These are phyloP conservation scores for Zaprionus ornatus DNA, from an alignment of 1,140 invertebrate species.

Conservation along the genomic window DNA sequence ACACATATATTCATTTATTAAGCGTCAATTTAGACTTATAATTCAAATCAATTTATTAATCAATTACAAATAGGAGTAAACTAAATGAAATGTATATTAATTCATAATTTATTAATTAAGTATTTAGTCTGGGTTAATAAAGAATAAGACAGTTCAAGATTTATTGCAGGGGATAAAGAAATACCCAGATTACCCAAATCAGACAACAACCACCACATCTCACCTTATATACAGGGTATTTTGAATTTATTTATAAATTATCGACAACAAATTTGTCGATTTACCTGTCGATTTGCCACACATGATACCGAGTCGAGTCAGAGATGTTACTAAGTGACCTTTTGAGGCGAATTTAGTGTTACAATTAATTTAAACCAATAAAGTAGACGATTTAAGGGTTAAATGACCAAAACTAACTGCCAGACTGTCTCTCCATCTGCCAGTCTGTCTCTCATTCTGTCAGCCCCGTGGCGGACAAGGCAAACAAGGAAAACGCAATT, in stretches of 20 bases:
- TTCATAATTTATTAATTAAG: too few species aligned
- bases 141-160: too few species aligned
- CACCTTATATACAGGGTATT: not conserved
- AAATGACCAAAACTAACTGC: slow-evolving; percentile 31
- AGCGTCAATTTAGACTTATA: too few species aligned
- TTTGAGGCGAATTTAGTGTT: slow-evolving; percentile 22
- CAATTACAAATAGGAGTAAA: too few species aligned
- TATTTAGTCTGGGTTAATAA: too few species aligned
- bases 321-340: slow-evolving; percentile 2
- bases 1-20: too few species aligned
- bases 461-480: not conserved
- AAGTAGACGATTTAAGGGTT: slow-evolving; percentile 35
- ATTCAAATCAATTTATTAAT: too few species aligned
- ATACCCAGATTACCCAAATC: not conserved
- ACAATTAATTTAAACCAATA: slow-evolving; percentile 74
- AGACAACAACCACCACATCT: not conserved
- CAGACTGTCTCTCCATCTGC: not conserved
- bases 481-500: slow-evolving; percentile 59
- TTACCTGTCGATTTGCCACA: slow-evolving; percentile 1
- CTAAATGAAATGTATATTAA: too few species aligned
- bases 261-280: not conserved
- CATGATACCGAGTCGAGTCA: not conserved
- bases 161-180: too few species aligned
- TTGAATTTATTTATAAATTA: not conserved
- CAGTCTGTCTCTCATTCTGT: not conserved